Percentiles rank a stretch among this genome's conserved stretches.
Conservation (phyloP, 1,140 invertebrate genomes). For the Lepidostoma basale region DNA sequence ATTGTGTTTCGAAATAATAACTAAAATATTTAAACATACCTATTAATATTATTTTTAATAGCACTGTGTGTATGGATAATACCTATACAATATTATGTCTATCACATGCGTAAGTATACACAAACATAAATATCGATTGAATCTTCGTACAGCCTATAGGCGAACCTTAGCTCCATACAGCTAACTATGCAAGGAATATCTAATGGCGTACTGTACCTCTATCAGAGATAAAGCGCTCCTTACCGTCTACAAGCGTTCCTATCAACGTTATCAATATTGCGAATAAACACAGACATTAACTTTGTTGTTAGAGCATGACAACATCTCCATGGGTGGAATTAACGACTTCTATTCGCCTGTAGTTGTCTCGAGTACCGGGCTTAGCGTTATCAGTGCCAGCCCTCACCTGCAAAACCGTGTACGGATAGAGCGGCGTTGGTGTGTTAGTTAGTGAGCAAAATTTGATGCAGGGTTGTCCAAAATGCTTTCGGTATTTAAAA, state of each 20-base stretch:
- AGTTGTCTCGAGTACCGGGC: conserved; percentile 4
- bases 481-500: not conserved
- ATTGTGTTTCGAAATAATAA: no score
- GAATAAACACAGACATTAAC: conserved; percentile 45
- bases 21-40: no score
- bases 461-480: conserved; percentile 4
- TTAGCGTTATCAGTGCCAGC: conserved; percentile 18
- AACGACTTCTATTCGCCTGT: conserved; percentile 19
- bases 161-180: no score
- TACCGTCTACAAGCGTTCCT: not conserved
- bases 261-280: conserved; percentile 37
- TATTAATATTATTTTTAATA: no score
- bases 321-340: conserved; percentile 31
- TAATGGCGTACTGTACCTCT: no score
- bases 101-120: no score
- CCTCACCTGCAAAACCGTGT: conserved; percentile 2
- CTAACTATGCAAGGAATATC: no score
- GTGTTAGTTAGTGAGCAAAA: conserved; percentile 5
- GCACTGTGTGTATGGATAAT: no score
- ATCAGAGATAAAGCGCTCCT: no score
- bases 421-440: not conserved
- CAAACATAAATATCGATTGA: no score
- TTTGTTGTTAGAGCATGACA: conserved; percentile 37
- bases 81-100: no score
- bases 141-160: no score